Conservation (phyloP, 2,113 vertebrate genomes). For the Grallaria varia region DNA sequence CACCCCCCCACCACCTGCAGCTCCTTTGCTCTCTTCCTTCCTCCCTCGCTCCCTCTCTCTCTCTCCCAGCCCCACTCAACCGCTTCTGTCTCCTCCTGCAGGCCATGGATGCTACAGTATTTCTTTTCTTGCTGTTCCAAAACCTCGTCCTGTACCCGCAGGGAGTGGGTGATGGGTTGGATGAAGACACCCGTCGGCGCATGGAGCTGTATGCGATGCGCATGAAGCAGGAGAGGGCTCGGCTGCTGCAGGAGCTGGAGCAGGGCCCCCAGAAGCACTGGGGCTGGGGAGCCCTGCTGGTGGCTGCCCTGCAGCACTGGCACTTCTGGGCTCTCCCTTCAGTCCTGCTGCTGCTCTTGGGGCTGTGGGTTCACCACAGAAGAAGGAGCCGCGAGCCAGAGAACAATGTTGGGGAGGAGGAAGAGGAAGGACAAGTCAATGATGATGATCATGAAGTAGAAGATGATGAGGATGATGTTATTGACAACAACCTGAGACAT, state of each 20-base stretch:
- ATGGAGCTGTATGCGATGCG: rapidly evolving
- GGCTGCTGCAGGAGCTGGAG: not conserved
- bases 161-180: not conserved
- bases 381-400: not conserved
- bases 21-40: not conserved
- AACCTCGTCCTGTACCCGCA: not conserved
- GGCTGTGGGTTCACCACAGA: too few species aligned
- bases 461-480: too few species aligned
- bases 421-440: not conserved
- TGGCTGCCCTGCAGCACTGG: not conserved
- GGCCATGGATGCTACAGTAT: not conserved
- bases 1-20: not conserved
- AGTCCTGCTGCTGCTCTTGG: not conserved
- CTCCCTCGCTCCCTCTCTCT: too few species aligned
- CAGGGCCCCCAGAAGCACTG: not conserved
- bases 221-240: not conserved
- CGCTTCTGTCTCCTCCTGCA: not conserved
- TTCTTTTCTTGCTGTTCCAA: not conserved
- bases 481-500: too few species aligned
- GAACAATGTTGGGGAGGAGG: not conserved
- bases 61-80: not conserved
- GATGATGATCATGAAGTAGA: not conserved
- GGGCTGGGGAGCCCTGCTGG: not conserved
- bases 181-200: not conserved
- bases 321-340: not conserved